Conservation (phyloP, 2,888 invertebrate species). For the Daptonema setosum region DNA sequence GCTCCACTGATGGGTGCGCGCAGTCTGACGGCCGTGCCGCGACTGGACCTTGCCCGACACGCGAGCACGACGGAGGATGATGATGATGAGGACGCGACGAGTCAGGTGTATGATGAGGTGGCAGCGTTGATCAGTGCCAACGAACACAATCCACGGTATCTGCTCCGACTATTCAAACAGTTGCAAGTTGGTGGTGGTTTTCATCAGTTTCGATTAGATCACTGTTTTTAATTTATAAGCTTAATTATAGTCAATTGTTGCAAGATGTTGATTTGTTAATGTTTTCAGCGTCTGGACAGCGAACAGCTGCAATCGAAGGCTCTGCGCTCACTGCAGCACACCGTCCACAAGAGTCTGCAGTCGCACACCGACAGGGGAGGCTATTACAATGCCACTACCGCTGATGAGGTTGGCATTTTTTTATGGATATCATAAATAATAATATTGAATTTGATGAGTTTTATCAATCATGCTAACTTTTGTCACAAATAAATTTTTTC, state of each 20-base stretch:
- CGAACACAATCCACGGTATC: background rate
- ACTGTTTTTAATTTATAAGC: too few relatives aligned
- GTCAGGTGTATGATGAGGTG: background rate
- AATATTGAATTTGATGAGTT: too few relatives aligned
- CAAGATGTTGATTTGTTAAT: background rate
- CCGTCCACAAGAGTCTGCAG: too few relatives aligned
- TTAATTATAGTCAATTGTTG: too few relatives aligned
- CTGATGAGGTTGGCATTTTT: too few relatives aligned
- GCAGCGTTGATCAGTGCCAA: background rate
- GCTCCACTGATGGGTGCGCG: too few relatives aligned
- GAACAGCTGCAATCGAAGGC: background rate
- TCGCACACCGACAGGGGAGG: too few relatives aligned
- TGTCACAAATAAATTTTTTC: too few relatives aligned
- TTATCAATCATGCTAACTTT: too few relatives aligned
- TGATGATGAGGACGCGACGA: background rate
- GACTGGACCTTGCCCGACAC: background rate
- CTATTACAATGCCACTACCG: too few relatives aligned
- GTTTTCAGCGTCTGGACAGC: background rate
- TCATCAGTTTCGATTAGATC: too few relatives aligned
- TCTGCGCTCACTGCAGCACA: background rate
- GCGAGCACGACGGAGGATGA: background rate
- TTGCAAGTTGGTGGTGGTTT: background rate
- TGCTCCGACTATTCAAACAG: background rate
- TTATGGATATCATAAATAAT: too few relatives aligned
- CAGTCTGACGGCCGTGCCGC: background rate